Conservation (phyloP, 37 sponge, comb jelly and placozoan genomes). For the Cliona cf. orientalis region DNA sequence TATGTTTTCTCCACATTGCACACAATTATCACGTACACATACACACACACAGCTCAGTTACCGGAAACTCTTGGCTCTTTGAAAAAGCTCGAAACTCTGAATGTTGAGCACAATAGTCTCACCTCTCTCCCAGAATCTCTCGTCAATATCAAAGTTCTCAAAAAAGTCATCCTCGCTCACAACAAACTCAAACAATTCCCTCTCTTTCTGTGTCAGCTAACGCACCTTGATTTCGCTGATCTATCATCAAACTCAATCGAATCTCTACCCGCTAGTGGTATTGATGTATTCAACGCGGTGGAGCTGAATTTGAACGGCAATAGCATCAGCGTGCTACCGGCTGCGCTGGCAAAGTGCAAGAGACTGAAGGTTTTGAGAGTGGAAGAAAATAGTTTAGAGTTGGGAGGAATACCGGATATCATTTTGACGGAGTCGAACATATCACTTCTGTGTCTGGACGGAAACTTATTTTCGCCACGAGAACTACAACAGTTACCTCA, state of each 20-base stretch:
- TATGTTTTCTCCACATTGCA: too few species aligned
- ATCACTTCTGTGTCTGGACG: conserved; percentile 72
- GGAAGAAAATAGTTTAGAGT: conserved; percentile 72
- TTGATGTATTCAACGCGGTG: conserved; percentile 56
- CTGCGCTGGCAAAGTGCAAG: conserved; percentile 49
- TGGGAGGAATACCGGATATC: conserved; percentile 58
- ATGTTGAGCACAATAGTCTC: conserved; percentile 47
- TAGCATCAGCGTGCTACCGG: conserved; percentile 56
- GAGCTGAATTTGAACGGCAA: conserved; percentile 84
- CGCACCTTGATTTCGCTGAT: conserved; percentile 63
- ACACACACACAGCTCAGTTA: too few species aligned
- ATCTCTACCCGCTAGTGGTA: conserved; percentile 37
- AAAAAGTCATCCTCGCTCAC: conserved; percentile 52
- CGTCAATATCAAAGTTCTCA: conserved; percentile 52
- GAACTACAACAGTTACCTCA: conserved; percentile 70
- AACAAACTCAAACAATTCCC: conserved; percentile 69
- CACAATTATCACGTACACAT: too few species aligned
- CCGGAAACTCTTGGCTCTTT: conserved; percentile 59
- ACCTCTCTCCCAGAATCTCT: conserved; percentile 53
- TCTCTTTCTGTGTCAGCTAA: conserved; percentile 51
- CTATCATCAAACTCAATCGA: conserved; percentile 62
- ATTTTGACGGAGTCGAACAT: conserved; percentile 64
- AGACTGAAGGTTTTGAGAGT: conserved; percentile 80
- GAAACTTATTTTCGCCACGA: conserved; percentile 64
- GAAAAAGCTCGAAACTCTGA: conserved; percentile 72